Percentiles rank a stretch among this genome's conserved stretches.
Conservation (phyloP, 2,888 invertebrate species). For the Sphecodes monilicornis region DNA sequence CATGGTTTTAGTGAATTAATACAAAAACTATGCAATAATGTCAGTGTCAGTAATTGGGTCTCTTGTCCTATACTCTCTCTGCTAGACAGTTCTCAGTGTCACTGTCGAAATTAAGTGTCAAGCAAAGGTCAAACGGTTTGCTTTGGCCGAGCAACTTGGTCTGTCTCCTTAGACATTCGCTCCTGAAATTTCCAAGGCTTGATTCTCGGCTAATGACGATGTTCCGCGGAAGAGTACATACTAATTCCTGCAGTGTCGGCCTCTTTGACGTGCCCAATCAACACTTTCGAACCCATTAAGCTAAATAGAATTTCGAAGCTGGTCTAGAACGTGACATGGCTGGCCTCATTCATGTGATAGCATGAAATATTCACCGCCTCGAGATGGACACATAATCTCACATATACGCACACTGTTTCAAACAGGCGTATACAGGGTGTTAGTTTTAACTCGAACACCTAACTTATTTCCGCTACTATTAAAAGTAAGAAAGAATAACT, state of each 20-base stretch:
- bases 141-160: not conserved
- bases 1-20: too few species aligned
- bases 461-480: too few species aligned
- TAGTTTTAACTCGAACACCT: too few species aligned
- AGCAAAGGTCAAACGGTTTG: not conserved
- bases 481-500: too few species aligned
- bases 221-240: constrained; percentile 46
- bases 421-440: too few species aligned
- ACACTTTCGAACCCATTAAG: constrained; percentile 63
- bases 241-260: constrained; percentile 35
- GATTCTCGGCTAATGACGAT: constrained; percentile 41
- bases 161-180: not conserved
- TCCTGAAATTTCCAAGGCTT: constrained; percentile 40
- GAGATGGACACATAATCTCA: not conserved
- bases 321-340: not conserved
- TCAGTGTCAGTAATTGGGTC: too few species aligned
- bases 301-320: constrained; percentile 67
- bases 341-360: constrained; percentile 3
- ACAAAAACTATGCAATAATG: too few species aligned
- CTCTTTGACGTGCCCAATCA: constrained; percentile 58
- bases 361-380: constrained; percentile 26
- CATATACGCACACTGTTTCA: not conserved
- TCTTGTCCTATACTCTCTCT: not conserved
- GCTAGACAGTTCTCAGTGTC: not conserved
- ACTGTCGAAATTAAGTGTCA: not conserved